Evolutionary conservation across 2,888 invertebrate genomes (phyloP), one percentile per base, ranked within the genome.

Genomic region (Hirudinaria manillensis): DNA sequence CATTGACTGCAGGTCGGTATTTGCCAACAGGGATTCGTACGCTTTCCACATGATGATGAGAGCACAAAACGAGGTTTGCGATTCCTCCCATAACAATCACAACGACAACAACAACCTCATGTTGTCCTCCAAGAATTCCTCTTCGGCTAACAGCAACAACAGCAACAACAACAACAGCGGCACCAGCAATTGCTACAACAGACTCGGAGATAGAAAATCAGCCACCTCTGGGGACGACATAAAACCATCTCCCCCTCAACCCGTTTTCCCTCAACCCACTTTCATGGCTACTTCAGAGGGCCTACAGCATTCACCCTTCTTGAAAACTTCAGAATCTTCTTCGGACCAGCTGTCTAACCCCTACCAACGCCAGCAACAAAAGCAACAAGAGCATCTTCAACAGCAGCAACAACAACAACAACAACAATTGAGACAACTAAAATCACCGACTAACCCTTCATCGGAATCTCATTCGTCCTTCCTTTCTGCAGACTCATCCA

Each of bases 41-140:
- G 85, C 85, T 38, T 85, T 85, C 85, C 85, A 85, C 79, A 84
- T 84, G 83, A 82, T 85, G 82, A 80, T 83, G 79, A 78, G 84
- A 13, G 84, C 84, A 24, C 84, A 83, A 79, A 82, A 83, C 73
- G 83, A 84, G 76, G 75, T 74, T 0, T 80, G 80, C 61, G 72
- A 74, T 16, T 24, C 73, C 19, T 67, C 68, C 36, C 51, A 36
- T 2, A 51, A 56, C 66, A 70, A 70, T 19, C 32, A 36, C 70
- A 70, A 70, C 38, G 27, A 24, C 70, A 51, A 36, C 51, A 70
- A 51, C 70, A 61, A 61, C 61, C 27, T 27, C 10, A 45, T 29
- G 29, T 27, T 27, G 27, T n/a, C 32, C 13, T 29, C 21, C 68
- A 68, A 68, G 6, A 68, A 68, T 32, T 29, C n/a, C 68, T 34